Evolutionary conservation across 2,797 vertebrate species (phyloP).

Genomic region (Enteromius afrohamiltoni): DNA sequence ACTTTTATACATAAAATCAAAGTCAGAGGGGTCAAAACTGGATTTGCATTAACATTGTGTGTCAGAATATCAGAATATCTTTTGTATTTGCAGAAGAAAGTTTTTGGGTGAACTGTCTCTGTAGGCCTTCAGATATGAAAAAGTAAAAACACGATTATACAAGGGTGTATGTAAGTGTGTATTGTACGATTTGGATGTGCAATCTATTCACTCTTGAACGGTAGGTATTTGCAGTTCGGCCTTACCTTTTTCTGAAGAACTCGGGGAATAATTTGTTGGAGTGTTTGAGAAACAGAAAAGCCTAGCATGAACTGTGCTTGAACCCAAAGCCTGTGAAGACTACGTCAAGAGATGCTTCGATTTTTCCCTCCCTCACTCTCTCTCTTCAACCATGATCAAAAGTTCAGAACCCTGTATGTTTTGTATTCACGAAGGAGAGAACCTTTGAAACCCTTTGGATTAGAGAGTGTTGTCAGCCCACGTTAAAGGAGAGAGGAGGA

Average conservation of each 20-base stretch:
- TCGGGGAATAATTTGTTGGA: conserved; percentile 66
- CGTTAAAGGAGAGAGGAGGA: conserved; percentile 72
- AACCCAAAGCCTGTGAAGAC: conserved; percentile 79
- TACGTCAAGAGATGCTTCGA: conserved; percentile 77
- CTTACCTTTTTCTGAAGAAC: conserved; percentile 57
- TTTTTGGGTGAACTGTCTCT: not conserved
- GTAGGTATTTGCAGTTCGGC: conserved; percentile 22
- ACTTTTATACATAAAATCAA: not conserved
- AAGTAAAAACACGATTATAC: not conserved
- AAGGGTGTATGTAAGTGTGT: not conserved
- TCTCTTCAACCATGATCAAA: conserved; percentile 80
- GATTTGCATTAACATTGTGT: not conserved
- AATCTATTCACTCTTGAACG: not conserved
- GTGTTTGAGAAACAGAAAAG: conserved; percentile 78
- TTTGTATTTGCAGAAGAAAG: not conserved
- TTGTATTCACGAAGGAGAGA: conserved; percentile 80
- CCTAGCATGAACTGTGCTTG: conserved; percentile 81
- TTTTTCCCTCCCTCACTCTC: conserved; percentile 67
- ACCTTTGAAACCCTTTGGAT: conserved; percentile 81
- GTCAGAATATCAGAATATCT: not conserved
- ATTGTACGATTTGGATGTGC: conserved; percentile 7
- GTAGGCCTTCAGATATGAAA: not conserved
- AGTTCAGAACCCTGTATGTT: conserved; percentile 81
- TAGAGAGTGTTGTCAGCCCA: conserved; percentile 79
- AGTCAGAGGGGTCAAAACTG: not conserved